Percentiles rank a stretch among this genome's conserved stretches.
phyloP scores from a whole-genome alignment of 2,113 vertebrate genomes.

The Psilopsiagon aymara region DNA sequence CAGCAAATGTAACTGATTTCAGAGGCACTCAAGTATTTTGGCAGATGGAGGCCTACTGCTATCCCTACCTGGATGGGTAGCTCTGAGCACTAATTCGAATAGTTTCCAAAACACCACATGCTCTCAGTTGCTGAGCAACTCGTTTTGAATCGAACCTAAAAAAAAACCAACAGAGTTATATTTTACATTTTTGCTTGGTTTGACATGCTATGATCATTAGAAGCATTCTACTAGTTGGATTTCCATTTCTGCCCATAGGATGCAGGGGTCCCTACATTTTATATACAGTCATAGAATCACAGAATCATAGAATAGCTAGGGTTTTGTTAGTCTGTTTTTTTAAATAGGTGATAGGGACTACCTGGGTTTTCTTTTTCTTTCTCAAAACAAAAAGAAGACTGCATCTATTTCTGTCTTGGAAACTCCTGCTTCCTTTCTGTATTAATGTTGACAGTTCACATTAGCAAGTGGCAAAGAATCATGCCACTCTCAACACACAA shows the following conservation, averaged over 20 bases:
- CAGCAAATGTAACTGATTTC: not conserved
- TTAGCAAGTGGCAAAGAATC: not conserved
- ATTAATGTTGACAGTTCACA: not conserved
- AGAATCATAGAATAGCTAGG: not conserved
- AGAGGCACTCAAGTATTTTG: not conserved
- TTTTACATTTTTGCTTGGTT: not conserved
- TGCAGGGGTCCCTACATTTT: not conserved
- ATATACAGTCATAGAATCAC: not conserved
- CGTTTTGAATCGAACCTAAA: slow-evolving; percentile 89
- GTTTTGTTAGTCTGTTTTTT: not conserved
- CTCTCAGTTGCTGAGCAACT: slow-evolving; percentile 93
- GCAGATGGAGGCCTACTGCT: not conserved
- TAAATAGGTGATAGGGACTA: not conserved
- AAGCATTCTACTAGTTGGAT: not conserved
- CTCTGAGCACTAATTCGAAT: slow-evolving; percentile 96
- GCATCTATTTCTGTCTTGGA: not conserved
- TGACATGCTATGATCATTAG: not conserved
- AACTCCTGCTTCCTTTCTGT: not conserved
- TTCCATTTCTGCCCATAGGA: not conserved
- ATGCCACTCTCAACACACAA: not conserved
- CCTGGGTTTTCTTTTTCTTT: not conserved
- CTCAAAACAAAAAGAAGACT: not conserved
- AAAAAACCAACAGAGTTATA: not conserved
- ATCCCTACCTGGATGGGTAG: slow-evolving; percentile 88
- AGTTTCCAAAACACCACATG: slow-evolving; percentile 95